These are phyloP conservation scores for Hymenopus coronatus DNA, from an alignment of 2,888 invertebrate species.

Conservation along the genomic window DNA sequence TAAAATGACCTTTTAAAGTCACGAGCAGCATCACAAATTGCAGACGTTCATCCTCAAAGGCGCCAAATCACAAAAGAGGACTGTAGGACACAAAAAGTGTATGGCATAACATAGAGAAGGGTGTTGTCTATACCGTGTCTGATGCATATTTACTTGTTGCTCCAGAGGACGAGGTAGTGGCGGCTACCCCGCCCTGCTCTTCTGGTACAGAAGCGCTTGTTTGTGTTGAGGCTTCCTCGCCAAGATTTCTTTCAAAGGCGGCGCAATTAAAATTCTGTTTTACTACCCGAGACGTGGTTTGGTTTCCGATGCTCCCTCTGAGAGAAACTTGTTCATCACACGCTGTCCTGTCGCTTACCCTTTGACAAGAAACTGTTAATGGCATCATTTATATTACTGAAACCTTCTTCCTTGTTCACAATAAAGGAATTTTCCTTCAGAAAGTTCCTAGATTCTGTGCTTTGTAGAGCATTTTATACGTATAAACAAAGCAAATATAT, in stretches of 20 bases:
- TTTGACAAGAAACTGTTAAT: background rate
- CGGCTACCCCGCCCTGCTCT: too few species aligned
- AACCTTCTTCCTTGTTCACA: background rate
- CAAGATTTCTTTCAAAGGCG: conserved; percentile 8
- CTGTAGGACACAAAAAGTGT: too few species aligned
- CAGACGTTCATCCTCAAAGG: too few species aligned
- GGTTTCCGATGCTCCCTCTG: conserved; percentile 1
- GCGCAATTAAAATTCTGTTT: conserved; percentile 13
- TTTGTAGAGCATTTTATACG: background rate
- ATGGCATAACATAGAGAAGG: too few species aligned
- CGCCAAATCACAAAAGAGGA: too few species aligned
- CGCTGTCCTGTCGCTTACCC: background rate
- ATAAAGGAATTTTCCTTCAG: background rate
- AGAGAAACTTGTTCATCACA: background rate
- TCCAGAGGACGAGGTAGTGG: background rate
- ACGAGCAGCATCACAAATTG: too few species aligned
- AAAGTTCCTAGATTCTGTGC: background rate
- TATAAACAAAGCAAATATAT: too few species aligned
- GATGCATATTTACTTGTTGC: background rate
- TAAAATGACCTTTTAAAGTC: too few species aligned
- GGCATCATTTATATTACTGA: background rate
- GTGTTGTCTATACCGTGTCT: too few species aligned
- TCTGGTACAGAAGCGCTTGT: background rate
- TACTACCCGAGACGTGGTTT: conserved; percentile 13
- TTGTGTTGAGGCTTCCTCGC: background rate